These are phyloP conservation scores for Maniola hyperantus DNA, from an alignment of 2,888 invertebrate species.

Conservation along the genomic window DNA sequence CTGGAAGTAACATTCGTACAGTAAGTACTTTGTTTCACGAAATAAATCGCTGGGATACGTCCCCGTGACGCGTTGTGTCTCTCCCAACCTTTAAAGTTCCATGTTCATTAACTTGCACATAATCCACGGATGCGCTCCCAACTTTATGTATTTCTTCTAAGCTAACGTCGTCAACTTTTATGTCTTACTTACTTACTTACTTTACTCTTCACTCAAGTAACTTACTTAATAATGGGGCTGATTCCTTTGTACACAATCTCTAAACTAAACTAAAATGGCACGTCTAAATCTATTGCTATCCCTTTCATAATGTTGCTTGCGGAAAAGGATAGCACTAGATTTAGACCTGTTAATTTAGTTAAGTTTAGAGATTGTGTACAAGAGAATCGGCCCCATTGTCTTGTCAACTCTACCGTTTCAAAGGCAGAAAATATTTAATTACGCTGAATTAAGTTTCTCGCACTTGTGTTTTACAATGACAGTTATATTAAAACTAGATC, in stretches of 20 bases:
- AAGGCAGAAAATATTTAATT: background rate
- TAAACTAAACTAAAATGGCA: no score
- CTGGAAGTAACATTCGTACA: no score
- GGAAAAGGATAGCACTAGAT: no score
- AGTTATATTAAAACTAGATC: background rate
- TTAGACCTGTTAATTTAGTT: no score
- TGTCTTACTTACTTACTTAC: slow-evolving; percentile 1
- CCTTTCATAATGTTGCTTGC: no score
- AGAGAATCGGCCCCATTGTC: no score
- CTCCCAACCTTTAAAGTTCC: slow-evolving; percentile 2
- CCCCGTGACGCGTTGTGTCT: background rate
- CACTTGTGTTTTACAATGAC: background rate
- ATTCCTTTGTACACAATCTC: no score
- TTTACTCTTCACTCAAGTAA: slow-evolving; percentile 1
- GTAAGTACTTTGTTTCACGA: no score
- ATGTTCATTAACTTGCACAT: slow-evolving; percentile 6
- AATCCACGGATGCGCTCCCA: slow-evolving; percentile 9
- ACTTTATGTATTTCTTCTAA: slow-evolving; percentile 10
- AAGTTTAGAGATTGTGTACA: no score
- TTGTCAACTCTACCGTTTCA: background rate
- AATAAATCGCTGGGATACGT: no score
- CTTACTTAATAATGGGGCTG: slow-evolving; percentile 10
- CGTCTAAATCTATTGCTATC: no score
- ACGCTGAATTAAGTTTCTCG: background rate
- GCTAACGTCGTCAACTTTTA: background rate